These are phyloP conservation scores for Bufotes viridis DNA, from an alignment of 2,797 vertebrate genomes.

Conservation along the genomic window DNA sequence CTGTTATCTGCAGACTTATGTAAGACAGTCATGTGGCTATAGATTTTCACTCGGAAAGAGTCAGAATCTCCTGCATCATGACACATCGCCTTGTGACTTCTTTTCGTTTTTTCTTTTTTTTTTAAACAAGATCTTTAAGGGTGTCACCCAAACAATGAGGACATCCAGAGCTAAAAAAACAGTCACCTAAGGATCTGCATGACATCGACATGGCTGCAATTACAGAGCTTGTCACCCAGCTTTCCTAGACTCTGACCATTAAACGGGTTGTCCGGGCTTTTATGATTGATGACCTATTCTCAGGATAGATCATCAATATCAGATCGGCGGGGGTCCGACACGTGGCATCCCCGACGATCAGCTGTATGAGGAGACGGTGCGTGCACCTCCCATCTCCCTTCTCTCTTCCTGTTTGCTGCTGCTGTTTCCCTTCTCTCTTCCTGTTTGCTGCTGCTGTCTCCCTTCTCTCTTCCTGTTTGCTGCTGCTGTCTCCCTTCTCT, in stretches of 20 bases:
- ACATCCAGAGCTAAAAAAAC: background rate
- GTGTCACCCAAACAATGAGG: constrained; percentile 27
- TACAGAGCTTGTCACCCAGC: background rate
- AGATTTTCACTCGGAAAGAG: constrained; percentile 43
- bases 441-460: no score
- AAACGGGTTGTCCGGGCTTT: no score
- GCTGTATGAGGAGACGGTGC: no score
- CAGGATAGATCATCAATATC: no score
- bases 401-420: no score
- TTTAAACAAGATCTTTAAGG: constrained; percentile 40
- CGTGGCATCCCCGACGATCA: no score
- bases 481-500: no score
- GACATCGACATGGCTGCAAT: background rate
- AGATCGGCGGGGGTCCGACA: no score
- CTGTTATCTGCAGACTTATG: constrained; percentile 58
- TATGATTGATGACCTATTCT: no score
- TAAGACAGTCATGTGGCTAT: constrained; percentile 56
- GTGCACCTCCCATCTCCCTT: no score
- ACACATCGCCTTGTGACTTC: constrained; percentile 59
- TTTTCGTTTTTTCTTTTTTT: constrained; percentile 19
- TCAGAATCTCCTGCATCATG: constrained; percentile 40
- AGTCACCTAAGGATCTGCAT: background rate
- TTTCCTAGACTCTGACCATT: background rate
- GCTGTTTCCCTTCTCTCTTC: no score
- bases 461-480: no score